Base-by-base conservation (phyloP, 1,140 invertebrate species). In the Heterodera schachtii region DNA sequence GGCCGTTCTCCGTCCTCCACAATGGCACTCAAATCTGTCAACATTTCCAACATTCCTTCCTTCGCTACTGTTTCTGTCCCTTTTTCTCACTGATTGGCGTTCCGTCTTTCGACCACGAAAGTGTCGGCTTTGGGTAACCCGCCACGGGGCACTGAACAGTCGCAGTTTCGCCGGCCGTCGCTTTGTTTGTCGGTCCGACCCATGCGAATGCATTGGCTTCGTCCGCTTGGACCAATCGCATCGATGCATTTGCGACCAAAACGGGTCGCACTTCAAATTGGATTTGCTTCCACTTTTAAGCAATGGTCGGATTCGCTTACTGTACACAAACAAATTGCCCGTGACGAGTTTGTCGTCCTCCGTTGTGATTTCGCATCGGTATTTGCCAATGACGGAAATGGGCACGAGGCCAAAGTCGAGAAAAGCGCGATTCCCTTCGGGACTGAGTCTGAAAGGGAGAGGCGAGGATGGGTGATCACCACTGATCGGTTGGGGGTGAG, bases 291-390 rank as follows among this genome's bases (percentile, higher is more conserved):
- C 13, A 0, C 11, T n/a, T 71, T 71, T 19, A n/a, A 11, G n/a
- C 44, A 9, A 31, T 7, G 69, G 31, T n/a, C n/a, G n/a, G n/a
- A 7, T 21, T 49, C 21, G 31, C 78, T 44, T 21, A 79, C 78
- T 81, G 60, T 81, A 52, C 21, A 81, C 80, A 52, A 81, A 81
- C 43, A 81, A 66, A 76, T 81, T 81, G 31, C 80, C 80, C 3
- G 19, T 66, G 31, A 81, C 80, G 21, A 41, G 43, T 44, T 64
- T 41, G 41, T 43, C 57, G 16, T 70, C 6, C n/a, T 66, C n/a
- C 6, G 64, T 69, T 1, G 44, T 81, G 60, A 81, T 81, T 66
- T 81, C 80, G 70, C 80, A 81, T 21, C 73, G 71, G 52, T 81
- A 81, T 66, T 81, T 81, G 43, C 80, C 80, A 41, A 69, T 67